These are phyloP conservation scores for Nesoenas mayeri DNA, from an alignment of 2,113 vertebrate species.

Conservation along the genomic window DNA sequence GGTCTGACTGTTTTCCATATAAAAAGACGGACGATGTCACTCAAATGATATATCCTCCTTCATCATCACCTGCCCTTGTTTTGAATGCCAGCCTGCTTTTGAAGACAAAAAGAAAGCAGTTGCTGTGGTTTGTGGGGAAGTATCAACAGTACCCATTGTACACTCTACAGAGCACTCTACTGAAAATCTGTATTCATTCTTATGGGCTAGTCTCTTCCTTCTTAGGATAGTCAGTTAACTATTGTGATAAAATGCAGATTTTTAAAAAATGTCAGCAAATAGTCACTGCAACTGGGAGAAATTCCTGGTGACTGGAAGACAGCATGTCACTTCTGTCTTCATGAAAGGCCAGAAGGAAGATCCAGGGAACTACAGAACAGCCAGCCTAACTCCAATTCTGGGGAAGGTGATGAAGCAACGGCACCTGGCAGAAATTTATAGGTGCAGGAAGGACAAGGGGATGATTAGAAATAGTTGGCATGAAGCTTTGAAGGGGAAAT, in stretches of 20 bases:
- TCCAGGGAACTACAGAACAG: too few relatives aligned
- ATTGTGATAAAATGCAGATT: neutral
- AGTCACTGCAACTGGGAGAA: neutral
- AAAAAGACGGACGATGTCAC: neutral
- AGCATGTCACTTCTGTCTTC: neutral
- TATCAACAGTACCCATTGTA: too few relatives aligned
- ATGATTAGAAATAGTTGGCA: neutral
- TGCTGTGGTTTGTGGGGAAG: neutral
- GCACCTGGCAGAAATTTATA: neutral
- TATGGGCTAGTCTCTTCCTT: neutral
- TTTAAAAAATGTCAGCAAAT: neutral
- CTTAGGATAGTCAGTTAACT: neutral
- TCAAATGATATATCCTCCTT: neutral
- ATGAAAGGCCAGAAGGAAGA: too few relatives aligned
- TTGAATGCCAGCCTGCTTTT: neutral
- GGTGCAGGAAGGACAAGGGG: neutral
- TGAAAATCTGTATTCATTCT: neutral
- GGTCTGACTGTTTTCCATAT: neutral
- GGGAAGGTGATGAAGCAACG: neutral
- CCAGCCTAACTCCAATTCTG: neutral
- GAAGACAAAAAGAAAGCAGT: neutral
- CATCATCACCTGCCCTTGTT: neutral
- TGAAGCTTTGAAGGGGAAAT: neutral
- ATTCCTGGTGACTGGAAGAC: neutral
- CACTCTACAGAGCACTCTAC: neutral